Percentiles rank a stretch among this genome's conserved stretches.
These are phyloP conservation scores for Amazona finschi DNA, from an alignment of 2,797 vertebrate species.

Conservation along the genomic window DNA sequence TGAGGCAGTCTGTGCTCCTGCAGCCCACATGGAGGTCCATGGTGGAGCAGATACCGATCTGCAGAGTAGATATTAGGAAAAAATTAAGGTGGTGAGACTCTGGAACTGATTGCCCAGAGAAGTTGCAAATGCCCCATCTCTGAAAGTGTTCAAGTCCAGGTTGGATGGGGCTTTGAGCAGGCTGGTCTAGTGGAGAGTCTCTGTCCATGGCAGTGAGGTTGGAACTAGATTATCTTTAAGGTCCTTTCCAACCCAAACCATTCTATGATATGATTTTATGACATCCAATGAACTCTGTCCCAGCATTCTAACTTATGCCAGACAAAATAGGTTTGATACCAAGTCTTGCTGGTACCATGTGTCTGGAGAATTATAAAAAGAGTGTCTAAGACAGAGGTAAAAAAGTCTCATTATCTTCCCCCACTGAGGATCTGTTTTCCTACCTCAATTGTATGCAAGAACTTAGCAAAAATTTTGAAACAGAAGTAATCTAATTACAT, in stretches of 20 bases:
- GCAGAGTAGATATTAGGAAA: background rate
- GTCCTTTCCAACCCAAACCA: background rate
- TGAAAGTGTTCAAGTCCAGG: background rate
- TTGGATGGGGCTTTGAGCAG: background rate
- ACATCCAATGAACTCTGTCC: background rate
- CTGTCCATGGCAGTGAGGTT: background rate
- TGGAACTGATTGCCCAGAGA: background rate
- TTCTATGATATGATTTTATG: background rate
- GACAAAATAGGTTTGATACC: background rate
- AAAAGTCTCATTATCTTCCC: background rate
- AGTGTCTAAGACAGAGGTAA: background rate
- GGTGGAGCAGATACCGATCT: fast-evolving
- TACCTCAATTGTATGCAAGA: background rate
- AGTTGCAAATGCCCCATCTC: background rate
- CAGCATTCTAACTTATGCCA: background rate
- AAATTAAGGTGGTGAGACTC: background rate
- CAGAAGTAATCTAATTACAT: background rate
- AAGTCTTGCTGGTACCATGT: background rate
- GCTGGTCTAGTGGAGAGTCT: background rate
- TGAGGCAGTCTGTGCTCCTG: background rate
- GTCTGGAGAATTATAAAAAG: background rate
- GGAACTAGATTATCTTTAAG: background rate
- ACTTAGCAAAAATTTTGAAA: background rate
- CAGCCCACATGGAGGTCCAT: fast-evolving
- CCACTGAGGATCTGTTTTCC: background rate